These are phyloP conservation scores for Microplitis deprimator DNA, from an alignment of 2,888 invertebrate genomes.

Conservation along the genomic window DNA sequence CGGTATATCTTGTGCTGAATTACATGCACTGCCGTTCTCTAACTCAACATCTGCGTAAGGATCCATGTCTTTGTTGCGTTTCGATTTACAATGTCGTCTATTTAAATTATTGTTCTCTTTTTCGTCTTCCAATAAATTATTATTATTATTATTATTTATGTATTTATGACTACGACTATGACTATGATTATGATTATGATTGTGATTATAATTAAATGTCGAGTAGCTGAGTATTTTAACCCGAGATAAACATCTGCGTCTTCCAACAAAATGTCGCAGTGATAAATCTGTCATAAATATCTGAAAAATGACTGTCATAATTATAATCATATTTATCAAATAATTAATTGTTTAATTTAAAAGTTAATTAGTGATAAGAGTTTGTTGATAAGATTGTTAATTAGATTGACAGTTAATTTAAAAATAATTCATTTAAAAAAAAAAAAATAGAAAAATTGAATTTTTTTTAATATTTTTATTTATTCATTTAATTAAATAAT, in stretches of 20 bases:
- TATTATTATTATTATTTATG: not conserved
- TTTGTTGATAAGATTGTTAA: too few species aligned
- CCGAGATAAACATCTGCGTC: not conserved
- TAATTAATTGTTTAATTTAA: too few species aligned
- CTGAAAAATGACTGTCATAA: not conserved
- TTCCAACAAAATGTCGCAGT: not conserved
- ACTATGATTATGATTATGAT: not conserved
- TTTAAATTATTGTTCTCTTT: not conserved
- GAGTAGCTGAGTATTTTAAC: not conserved
- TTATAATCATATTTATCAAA: too few species aligned
- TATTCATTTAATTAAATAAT: too few species aligned
- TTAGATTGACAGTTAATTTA: too few species aligned
- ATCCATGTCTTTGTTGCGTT: not conserved
- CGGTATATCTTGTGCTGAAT: not conserved
- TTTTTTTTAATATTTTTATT: too few species aligned
- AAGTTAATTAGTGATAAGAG: too few species aligned
- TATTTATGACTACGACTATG: not conserved
- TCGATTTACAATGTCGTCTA: not conserved
- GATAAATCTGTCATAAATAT: slow-evolving; percentile 1
- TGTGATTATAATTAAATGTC: not conserved
- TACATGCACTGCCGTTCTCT: not conserved
- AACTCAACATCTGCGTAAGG: not conserved
- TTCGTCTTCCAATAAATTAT: not conserved
- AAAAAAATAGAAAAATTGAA: too few species aligned
- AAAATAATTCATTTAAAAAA: too few species aligned